Base-by-base conservation (phyloP, 2,888 invertebrate genomes). In the Temnothorax ravouxi region DNA sequence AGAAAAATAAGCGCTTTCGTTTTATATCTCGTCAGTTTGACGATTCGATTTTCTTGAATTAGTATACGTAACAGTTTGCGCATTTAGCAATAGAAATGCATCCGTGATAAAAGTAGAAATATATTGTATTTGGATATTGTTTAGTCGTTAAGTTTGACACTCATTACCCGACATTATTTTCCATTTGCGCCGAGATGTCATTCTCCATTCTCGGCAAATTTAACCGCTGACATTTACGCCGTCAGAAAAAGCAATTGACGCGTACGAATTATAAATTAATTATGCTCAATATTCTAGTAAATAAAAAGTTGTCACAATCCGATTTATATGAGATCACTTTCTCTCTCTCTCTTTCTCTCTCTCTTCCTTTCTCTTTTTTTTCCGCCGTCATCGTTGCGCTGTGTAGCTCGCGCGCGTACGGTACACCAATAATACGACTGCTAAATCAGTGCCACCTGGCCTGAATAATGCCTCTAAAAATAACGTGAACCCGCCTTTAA, bases 381-480 rank as follows among this genome's bases (percentile, higher is more conserved):
- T 29, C 77, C 83, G 87, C 77, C 83, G 87, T 86, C 87, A 88
- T 86, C 88, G 89, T 87, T 86, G 84, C 83, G 25, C 21, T 3
- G 13, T 54, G 29, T 47, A 18, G 29, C 15, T 41, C n/a, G 66
- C 38, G 86, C 41, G 87, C 88, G 83, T 84, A 47, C 1, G 34
- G 50, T 47, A 59, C 56, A 84, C 87, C 88, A 89, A 92, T 92
- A 92, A 92, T 91, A 92, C 88, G 88, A 87, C 90, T 86, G 91
- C 92, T 93, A 93, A 93, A 93, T 93, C 91, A 89, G 92, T 92
- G 91, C 91, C 91, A 93, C 92, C 93, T 93, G 93, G 91, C 93
- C 93, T 92, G 93, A 93, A 93, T 93, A 93, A 92, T 93, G 84
- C 88, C 86, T 86, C 92, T 92, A 91, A 93, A 93, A 93, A 93